Conservation (phyloP, 2,888 invertebrate genomes). For the Meliscaeva auricollis region DNA sequence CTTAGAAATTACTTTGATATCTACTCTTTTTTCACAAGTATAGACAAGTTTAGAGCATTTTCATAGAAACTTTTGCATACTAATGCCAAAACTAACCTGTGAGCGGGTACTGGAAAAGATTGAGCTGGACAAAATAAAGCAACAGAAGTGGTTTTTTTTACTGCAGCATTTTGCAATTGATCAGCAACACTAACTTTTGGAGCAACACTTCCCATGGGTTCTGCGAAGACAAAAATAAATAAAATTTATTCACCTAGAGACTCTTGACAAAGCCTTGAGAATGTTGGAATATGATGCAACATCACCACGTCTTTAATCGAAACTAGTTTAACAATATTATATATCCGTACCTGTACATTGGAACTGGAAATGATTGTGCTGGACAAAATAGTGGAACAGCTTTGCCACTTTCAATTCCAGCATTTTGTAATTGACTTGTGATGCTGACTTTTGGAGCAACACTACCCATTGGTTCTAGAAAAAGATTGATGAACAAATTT, state of each 20-base stretch:
- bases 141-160: conserved; percentile 81
- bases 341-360: conserved; percentile 80
- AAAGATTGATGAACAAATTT: background rate
- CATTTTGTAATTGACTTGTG: conserved; percentile 85
- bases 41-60: background rate
- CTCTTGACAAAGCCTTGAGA: conserved; percentile 7
- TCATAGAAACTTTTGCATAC: no score
- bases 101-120: conserved; percentile 85
- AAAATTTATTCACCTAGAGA: background rate
- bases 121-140: conserved; percentile 89
- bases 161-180: conserved; percentile 78
- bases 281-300: conserved; percentile 77
- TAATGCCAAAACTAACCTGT: conserved; percentile 65
- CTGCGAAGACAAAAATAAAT: conserved; percentile 77
- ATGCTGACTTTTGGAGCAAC: conserved; percentile 88
- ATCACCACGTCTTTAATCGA: background rate
- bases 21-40: background rate
- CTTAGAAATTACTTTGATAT: background rate
- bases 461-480: conserved; percentile 85
- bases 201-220: conserved; percentile 84
- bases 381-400: conserved; percentile 88
- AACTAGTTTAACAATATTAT: background rate
- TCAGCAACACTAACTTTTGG: conserved; percentile 85
- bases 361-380: conserved; percentile 85
- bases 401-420: conserved; percentile 79